Percentiles rank a stretch among this genome's conserved stretches.
phyloP scores from a whole-genome alignment of 1,140 invertebrate species.

The Vanessa tameamea region DNA sequence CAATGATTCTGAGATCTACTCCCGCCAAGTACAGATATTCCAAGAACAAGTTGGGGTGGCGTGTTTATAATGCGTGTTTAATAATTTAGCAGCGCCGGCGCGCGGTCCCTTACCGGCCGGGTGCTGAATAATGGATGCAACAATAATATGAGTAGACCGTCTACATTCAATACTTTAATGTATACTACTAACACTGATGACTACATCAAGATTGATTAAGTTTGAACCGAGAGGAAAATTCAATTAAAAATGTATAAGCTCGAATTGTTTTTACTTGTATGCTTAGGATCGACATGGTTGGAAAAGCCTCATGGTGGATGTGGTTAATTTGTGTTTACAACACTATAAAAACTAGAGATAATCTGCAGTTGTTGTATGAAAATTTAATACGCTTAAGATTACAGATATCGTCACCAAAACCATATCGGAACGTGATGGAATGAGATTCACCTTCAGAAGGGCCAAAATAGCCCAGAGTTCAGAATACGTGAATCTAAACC shows the following conservation, averaged over 20 bases:
- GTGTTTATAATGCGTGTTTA: slow-evolving; percentile 76
- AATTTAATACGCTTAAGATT: too few relatives aligned
- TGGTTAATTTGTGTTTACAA: too few relatives aligned
- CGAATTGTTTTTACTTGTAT: neutral
- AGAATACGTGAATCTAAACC: too few relatives aligned
- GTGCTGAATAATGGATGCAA: slow-evolving; percentile 75
- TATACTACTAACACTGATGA: slow-evolving; percentile 14
- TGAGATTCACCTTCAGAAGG: too few relatives aligned
- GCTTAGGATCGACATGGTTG: too few relatives aligned
- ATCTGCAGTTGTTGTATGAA: too few relatives aligned
- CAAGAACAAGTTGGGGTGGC: slow-evolving; percentile 58
- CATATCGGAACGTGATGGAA: too few relatives aligned
- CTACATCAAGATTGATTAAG: neutral
- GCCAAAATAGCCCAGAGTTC: too few relatives aligned
- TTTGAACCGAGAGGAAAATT: neutral
- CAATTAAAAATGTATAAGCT: neutral
- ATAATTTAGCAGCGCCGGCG: slow-evolving; percentile 70
- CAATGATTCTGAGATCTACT: slow-evolving; percentile 58
- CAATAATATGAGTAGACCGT: slow-evolving; percentile 71
- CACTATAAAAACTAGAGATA: too few relatives aligned
- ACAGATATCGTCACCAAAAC: too few relatives aligned
- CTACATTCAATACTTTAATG: slow-evolving; percentile 56
- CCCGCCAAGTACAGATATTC: slow-evolving; percentile 46
- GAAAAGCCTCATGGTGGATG: too few relatives aligned
- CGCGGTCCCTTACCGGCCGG: slow-evolving; percentile 60